A percentile compares a stretch with the other conserved stretches of the same genome.
Evolutionary conservation across 1,140 invertebrate genomes (phyloP).

Genomic region (Archivesica marissinica): DNA sequence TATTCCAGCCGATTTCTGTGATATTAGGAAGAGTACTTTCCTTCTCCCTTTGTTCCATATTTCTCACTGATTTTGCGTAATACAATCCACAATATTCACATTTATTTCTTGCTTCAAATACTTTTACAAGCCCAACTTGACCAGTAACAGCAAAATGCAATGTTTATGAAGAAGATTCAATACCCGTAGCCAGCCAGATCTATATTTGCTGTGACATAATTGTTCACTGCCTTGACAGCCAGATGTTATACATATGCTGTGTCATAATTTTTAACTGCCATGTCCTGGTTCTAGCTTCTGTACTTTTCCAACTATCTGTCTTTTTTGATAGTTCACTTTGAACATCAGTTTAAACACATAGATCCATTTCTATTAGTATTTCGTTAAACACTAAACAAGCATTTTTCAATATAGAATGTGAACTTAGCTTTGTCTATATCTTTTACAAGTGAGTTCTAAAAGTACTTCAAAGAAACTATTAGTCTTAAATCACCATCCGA

Average conservation of each 20-base stretch:
- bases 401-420: background rate
- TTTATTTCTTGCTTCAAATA: background rate
- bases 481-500: slow-evolving; percentile 15
- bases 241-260: background rate
- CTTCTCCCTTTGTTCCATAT: slow-evolving; percentile 6
- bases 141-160: too few relatives aligned
- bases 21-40: slow-evolving; percentile 9
- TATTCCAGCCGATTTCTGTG: background rate
- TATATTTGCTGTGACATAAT: background rate
- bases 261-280: too few relatives aligned
- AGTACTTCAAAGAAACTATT: slow-evolving; percentile 10
- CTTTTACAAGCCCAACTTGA: too few relatives aligned
- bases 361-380: background rate
- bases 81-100: background rate
- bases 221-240: background rate
- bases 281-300: too few relatives aligned
- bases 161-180: too few relatives aligned
- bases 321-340: background rate
- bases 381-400: background rate
- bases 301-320: too few relatives aligned
- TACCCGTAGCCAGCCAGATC: background rate
- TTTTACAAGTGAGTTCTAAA: background rate
- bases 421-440: background rate
- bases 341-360: background rate
- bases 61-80: background rate